Conservation (phyloP, 2,113 vertebrate genomes). For the Phrynocephalus versicolor region DNA sequence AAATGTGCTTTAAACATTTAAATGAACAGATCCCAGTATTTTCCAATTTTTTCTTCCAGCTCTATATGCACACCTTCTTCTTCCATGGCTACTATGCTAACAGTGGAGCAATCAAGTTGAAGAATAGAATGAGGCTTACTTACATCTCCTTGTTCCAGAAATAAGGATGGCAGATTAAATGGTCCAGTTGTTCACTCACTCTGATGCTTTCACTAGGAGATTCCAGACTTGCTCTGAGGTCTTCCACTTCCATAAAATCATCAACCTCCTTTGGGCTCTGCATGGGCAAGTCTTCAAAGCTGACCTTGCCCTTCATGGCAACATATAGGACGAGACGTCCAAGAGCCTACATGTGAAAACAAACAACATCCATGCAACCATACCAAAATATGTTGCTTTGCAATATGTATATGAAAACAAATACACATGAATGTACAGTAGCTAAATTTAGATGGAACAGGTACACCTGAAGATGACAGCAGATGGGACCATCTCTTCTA, state of each 20-base stretch:
- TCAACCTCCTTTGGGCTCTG: slow-evolving; percentile 7
- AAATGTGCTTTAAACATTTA: neutral
- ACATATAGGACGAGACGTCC: slow-evolving; percentile 65
- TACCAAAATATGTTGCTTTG: neutral
- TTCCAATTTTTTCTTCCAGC: neutral
- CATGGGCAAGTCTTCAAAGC: slow-evolving; percentile 39
- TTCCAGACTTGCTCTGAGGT: slow-evolving; percentile 53
- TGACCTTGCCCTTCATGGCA: slow-evolving; percentile 38
- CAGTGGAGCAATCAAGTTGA: neutral
- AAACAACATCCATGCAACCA: neutral
- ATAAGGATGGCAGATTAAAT: slow-evolving; percentile 71
- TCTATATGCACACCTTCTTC: neutral
- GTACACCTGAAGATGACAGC: neutral
- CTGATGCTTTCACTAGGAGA: neutral
- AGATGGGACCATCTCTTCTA: neutral
- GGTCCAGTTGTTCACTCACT: slow-evolving; percentile 8
- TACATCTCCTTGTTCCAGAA: slow-evolving; percentile 72
- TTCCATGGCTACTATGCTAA: neutral
- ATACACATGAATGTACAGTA: neutral
- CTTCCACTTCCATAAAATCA: slow-evolving; percentile 36
- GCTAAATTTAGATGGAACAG: neutral
- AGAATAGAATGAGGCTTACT: slow-evolving; percentile 21
- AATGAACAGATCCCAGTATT: neutral
- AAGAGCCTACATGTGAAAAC: slow-evolving; percentile 63
- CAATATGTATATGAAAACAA: neutral